phyloP scores from a whole-genome alignment of 2,797 vertebrate species.

The Sciaenops ocellatus region DNA sequence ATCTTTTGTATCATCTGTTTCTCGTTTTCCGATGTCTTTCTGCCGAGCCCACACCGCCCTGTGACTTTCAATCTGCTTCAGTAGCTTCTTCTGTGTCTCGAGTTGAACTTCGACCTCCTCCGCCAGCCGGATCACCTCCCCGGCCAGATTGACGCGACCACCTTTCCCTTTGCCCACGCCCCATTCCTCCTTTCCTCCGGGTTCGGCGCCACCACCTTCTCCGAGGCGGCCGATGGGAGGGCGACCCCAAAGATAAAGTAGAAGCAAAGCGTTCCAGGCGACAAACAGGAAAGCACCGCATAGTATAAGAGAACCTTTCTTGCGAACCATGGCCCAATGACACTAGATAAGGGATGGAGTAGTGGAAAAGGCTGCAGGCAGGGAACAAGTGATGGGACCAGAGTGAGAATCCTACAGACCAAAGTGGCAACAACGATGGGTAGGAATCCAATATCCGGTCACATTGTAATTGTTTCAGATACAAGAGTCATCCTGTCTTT shows the following conservation, averaged over 20 bases:
- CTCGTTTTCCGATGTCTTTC: conserved; percentile 78
- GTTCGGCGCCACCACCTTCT: conserved; percentile 84
- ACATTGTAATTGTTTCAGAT: conserved; percentile 44
- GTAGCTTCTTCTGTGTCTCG: conserved; percentile 90
- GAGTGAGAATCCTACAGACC: conserved; percentile 34
- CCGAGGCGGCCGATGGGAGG: conserved; percentile 83
- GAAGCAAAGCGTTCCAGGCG: conserved; percentile 93
- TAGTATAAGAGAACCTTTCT: conserved; percentile 91
- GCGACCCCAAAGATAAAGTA: conserved; percentile 96
- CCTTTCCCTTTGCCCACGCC: conserved; percentile 66
- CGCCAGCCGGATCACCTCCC: conserved; percentile 90
- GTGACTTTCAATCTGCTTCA: conserved; percentile 90
- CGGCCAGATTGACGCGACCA: conserved; percentile 82
- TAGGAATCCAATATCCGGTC: conserved; percentile 37
- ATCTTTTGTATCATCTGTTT: conserved; percentile 51
- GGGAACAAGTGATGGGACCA: conserved; percentile 40
- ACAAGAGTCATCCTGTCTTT: conserved; percentile 32
- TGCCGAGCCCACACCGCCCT: conserved; percentile 84
- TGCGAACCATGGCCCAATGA: conserved; percentile 89
- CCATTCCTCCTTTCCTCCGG: conserved; percentile 86
- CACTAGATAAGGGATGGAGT: conserved; percentile 63
- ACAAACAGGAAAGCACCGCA: conserved; percentile 94
- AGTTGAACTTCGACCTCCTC: conserved; percentile 92
- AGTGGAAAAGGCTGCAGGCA: conserved; percentile 63
- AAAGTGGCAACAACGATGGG: conserved; percentile 40